Evolutionary conservation across 2,113 vertebrate species (phyloP), one percentile per base, ranked within the genome.

Genomic region (Sinocyclocheilus maitianheensis): DNA sequence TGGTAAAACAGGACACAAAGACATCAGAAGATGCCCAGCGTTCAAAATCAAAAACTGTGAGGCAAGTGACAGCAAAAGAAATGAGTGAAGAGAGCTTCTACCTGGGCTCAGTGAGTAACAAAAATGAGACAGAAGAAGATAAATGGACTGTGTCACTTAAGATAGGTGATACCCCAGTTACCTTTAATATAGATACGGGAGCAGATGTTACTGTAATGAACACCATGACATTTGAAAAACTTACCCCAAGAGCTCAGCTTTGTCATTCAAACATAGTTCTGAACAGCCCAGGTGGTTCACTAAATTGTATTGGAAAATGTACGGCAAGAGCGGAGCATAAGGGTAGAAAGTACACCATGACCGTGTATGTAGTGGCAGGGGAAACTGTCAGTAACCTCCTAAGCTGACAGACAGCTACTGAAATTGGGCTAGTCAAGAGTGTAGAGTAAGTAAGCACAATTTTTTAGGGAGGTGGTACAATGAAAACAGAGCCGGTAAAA

Each of bases 1-100:
- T 51, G 48, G 20, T 22, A 75, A 84, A n/a, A 74, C 30, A 51
- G 67, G 69, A 34, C 16, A 84, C 48, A 58, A 48, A 48, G 69
- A 58, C 26, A 84, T 46, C 24, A 55, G 26, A 55, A 37, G 22
- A n/a, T 84, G 69, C 16, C 43, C 10, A 46, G 46, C 46, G 2
- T 10, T 12, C 3, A 11, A 48, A 48, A 48, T 48, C 46, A 12
- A 48, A 46, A 48, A 12, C 46, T 48, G 46, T 74, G 71, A 74
- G 71, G 5, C 37, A 74, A 46, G 71, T 74, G 71, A 74, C 0
- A 2, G 71, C 10, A 1, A 74, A 46, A 43, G 40, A 74, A n/a
- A 9, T 11, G 20, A 74, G 20, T n/a, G 40, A 22, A n/a, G 20
- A 74, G 1, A 74, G 20, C 40, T 74, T 74, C 12, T 46, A 74